Base-by-base conservation (phyloP, 2,888 invertebrate genomes). In the Teleiodes luculella region DNA sequence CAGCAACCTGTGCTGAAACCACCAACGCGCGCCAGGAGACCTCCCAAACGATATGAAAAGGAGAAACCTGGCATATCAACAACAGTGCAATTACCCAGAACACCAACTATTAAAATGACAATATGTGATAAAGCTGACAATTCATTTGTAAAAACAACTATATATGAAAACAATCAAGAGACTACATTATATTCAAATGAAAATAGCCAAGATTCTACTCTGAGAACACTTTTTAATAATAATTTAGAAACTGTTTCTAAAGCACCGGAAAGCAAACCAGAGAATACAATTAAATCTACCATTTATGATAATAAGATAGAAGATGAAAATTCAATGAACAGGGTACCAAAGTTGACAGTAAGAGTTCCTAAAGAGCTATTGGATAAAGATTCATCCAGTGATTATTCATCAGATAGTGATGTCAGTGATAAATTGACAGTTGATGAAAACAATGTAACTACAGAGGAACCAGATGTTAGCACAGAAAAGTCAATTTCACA, bases 291-390 rank as follows among this genome's bases (percentile, higher is more conserved):
- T 1, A 86, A 87, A 74, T 78, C 86, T 16, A 89, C 88, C 59
- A 89, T 88, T 65, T 89, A 88, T 76, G 89, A 89, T 70, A 88
- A 86, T 61, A 86, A 86, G 64, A 68, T 83, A 57, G 86, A 87
- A 60, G 83, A 84, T 64, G 70, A 75, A 41, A 87, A 85, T 63
- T 82, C 86, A 65, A 72, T 89, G 54, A 90, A 90, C 73, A 92
- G 91, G 79, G 93, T 93, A 61, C 94, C 93, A 64, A 94, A 94
- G 78, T 83, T 94, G 53, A 94, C 93, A 61, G 86, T 94, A 20
- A 92, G 93, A 76, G 91, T 92, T 62, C 92, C 92, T 45, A 92
- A 92, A 74, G 91, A 92, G 67, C 91, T 91, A 57, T 72, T 87
- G 57, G 90, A 90, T 63, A 90, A 87, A 71, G 85, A 87, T 69